Conservation (phyloP, 2,797 vertebrate genomes). For the Leptoclinus maculatus region DNA sequence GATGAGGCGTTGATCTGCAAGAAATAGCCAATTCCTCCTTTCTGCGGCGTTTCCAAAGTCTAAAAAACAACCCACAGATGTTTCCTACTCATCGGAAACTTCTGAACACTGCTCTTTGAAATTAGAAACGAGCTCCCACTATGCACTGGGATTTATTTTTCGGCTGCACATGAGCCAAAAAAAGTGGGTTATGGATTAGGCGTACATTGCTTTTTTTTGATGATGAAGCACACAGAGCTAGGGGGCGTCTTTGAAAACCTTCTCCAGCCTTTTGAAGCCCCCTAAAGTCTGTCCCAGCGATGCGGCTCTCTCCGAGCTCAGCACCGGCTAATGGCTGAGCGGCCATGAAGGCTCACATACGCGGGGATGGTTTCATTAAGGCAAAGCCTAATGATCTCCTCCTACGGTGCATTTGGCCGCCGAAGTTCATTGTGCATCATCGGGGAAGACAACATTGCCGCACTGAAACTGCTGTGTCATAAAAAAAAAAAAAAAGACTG, state of each 20-base stretch:
- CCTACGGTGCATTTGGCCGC: constrained; percentile 34
- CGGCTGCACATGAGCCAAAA: constrained; percentile 57
- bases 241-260: constrained; percentile 69
- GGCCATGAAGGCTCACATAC: constrained; percentile 36
- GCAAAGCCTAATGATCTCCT: constrained; percentile 52
- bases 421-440: constrained; percentile 20
- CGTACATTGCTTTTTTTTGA: constrained; percentile 67
- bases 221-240: constrained; percentile 66
- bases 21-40: constrained; percentile 26
- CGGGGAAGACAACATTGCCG: constrained; percentile 38
- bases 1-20: constrained; percentile 38
- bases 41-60: constrained; percentile 32
- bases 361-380: constrained; percentile 61
- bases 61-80: constrained; percentile 65
- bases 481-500: constrained; percentile 16
- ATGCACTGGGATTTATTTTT: constrained; percentile 72
- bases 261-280: constrained; percentile 68
- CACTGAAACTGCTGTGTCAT: constrained; percentile 51
- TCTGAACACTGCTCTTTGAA: constrained; percentile 62
- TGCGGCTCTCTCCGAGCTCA: constrained; percentile 34
- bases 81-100: constrained; percentile 62
- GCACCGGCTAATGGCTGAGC: constrained; percentile 52
- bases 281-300: constrained; percentile 51
- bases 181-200: constrained; percentile 74
- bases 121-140: constrained; percentile 62